Evolutionary conservation across 2,113 vertebrate species (phyloP), one percentile per base, ranked within the genome.

Genomic region (Camelus dromedarius): DNA sequence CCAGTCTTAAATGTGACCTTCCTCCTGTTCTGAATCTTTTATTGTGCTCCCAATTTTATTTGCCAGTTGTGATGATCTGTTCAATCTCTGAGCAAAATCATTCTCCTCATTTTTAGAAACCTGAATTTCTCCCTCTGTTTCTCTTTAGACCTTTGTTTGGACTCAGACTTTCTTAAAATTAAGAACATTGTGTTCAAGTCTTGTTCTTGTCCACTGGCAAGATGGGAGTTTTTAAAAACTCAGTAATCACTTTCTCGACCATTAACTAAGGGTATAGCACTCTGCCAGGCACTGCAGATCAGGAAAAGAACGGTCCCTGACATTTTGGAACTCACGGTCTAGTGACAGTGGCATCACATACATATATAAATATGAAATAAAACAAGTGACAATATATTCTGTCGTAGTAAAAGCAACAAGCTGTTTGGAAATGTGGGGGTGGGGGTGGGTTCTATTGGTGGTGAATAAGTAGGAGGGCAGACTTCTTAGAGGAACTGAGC

Each of bases 31-130:
- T 60, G 72, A 89, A 73, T 67, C 24, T 88, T 96, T 80, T 54
- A 95, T 75, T 91, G 48, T 73, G 38, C n/a, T 89, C 87, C 76
- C 77, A 73, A 32, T 95, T 97, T 95, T 52, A 83, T 95, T 93
- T 86, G 88, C 62, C 77, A 56, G 13, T 86, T 93, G 42, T 82
- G 89, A 86, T 83, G 72, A 87, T 82, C 24, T 85, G 16, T 89
- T 87, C 42, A 77, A 48, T 95, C 91, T 93, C 81, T 58, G 48
- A 94, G 19, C 11, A 95, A 88, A 97, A 89, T 66, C 7, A 46
- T 85, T 91, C 54, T 81, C 38, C 5, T 82, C 32, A 54, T 80
- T 72, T 95, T 20, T 35, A 77, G 95, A 73, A 81, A 32, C 12
- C 18, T 73, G 64, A 80, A 64, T 77, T 85, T 87, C 54, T 81